Evolutionary conservation across 2,113 vertebrate genomes (phyloP), one percentile per base, ranked within the genome.

Genomic region (Trinectes maculatus): DNA sequence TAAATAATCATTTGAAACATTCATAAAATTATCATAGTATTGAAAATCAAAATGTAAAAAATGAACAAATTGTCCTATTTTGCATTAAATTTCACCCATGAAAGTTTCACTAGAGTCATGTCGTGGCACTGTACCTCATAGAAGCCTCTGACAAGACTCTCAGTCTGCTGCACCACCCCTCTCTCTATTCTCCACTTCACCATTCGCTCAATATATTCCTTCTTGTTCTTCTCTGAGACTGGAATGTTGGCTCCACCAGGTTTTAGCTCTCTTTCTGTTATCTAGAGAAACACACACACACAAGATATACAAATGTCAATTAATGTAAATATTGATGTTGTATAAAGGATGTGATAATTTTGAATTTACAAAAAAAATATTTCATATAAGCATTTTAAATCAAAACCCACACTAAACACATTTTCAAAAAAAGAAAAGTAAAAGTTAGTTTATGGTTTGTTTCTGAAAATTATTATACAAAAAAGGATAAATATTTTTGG

Each of bases 131-230:
- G 3, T 29, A 96, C 96, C 95, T 97, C 96, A 16, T 96, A 97
- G 89, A 97, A 97, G 36, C 96, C 96, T 8, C 96, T 89, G 68
- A 97, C 95, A 47, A 97, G 84, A 71, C 96, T 97, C 79, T 97
- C 96, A 0, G 96, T 97, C 70, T 97, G 96, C 40, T 96, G 95
- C 19, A 96, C 95, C 40, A 97, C 96, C 1, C 96, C 96, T 59
- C 96, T 91, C 84, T 97, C 96, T 42, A 97, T 96, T 68, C 96
- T 91, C 96, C 96, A 97, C 73, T 96, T 97, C 75, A 97, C 96
- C 95, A 96, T 97, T 64, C 94, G 91, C 87, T 97, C 96, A 8
- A 97, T 96, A 69, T 97, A 97, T 61, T 97, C 95, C 84, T 97
- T 97, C 88, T 97, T 97, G 88, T 97, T 97, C 84, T 96, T 96